Percentiles rank a stretch among this genome's conserved stretches.
These are phyloP conservation scores for Macropodus opercularis DNA, from an alignment of 2,797 vertebrate species.

Conservation along the genomic window DNA sequence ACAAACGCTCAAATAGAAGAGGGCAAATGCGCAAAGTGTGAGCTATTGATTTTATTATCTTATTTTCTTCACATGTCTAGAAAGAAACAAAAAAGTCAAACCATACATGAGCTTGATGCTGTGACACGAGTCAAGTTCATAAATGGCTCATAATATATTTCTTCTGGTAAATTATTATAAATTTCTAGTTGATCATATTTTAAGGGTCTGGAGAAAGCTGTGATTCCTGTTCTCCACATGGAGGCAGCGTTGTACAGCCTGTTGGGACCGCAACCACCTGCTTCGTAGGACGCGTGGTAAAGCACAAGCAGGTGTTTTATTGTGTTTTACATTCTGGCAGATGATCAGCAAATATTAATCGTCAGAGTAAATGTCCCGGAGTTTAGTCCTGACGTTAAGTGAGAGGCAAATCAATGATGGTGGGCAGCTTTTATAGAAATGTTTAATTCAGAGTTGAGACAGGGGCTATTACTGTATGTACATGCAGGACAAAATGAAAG, in stretches of 20 bases:
- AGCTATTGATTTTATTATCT: no score
- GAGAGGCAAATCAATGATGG: background rate
- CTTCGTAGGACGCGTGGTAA: background rate
- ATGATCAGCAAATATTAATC: background rate
- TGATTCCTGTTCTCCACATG: constrained; percentile 30
- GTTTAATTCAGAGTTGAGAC: constrained; percentile 77
- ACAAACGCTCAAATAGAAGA: no score
- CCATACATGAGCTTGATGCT: no score
- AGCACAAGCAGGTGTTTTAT: background rate
- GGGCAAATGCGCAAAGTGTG: no score
- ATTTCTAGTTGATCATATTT: no score
- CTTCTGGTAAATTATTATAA: no score
- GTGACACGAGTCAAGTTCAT: no score
- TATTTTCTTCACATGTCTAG: no score
- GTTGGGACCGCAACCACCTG: background rate
- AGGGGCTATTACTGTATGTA: constrained; percentile 74
- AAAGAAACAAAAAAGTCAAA: no score
- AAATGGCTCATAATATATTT: no score
- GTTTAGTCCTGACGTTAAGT: constrained; percentile 1
- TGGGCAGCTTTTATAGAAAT: constrained; percentile 71
- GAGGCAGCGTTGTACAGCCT: constrained; percentile 52
- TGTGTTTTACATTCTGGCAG: no score
- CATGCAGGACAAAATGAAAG: constrained; percentile 82
- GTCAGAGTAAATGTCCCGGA: background rate
- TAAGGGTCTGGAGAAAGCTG: background rate